Percentiles rank a stretch among this genome's conserved stretches.
These are phyloP conservation scores for Thunnus albacares DNA, from an alignment of 2,797 vertebrate genomes.

Conservation along the genomic window DNA sequence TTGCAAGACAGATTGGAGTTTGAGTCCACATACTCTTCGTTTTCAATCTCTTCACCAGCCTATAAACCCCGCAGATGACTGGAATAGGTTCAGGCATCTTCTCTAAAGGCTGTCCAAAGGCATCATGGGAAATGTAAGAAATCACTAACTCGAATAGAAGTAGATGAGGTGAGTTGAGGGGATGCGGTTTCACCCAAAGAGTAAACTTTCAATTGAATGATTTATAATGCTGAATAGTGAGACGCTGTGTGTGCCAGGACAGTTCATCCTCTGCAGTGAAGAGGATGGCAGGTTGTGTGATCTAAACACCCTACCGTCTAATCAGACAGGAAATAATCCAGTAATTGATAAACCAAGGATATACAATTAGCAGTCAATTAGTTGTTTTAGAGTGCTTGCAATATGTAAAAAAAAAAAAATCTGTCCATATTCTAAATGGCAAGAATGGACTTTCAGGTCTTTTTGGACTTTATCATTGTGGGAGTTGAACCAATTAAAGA, in stretches of 20 bases:
- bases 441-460: too few species aligned
- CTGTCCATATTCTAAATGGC: too few species aligned
- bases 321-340: too few species aligned
- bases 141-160: not conserved
- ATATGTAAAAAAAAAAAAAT: too few species aligned
- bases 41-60: not conserved
- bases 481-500: too few species aligned
- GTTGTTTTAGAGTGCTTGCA: too few species aligned
- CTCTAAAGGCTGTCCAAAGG: constrained; percentile 14
- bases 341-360: too few species aligned
- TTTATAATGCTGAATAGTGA: not conserved
- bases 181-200: not conserved
- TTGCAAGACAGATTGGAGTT: not conserved
- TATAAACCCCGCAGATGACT: not conserved
- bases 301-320: too few species aligned
- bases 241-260: not conserved
- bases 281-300: too few species aligned
- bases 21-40: not conserved
- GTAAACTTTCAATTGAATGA: not conserved
- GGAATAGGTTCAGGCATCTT: not conserved
- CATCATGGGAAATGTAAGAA: constrained; percentile 30
- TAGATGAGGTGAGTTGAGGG: not conserved
- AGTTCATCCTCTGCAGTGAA: not conserved
- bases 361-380: too few species aligned
- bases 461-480: too few species aligned